Percentiles rank a stretch among this genome's conserved stretches.
These are phyloP conservation scores for Myiopsitta monachus DNA, from an alignment of 2,113 vertebrate genomes.

Conservation along the genomic window DNA sequence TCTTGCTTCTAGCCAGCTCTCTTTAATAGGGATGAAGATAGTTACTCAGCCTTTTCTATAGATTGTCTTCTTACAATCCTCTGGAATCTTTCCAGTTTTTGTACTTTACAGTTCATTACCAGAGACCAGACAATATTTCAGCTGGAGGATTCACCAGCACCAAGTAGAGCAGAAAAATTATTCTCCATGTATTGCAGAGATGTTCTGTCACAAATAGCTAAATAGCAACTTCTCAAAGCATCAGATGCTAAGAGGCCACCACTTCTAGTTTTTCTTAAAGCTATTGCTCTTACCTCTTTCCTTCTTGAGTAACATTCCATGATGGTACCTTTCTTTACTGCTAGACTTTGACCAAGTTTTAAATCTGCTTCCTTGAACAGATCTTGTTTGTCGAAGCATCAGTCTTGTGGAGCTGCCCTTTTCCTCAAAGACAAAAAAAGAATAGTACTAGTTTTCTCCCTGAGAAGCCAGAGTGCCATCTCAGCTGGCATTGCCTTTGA, in stretches of 20 bases:
- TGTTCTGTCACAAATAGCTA: background rate
- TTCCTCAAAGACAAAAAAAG: background rate
- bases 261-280: background rate
- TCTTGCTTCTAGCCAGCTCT: background rate
- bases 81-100: background rate
- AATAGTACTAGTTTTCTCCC: background rate
- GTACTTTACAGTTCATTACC: background rate
- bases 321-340: background rate
- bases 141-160: background rate
- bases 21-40: background rate
- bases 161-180: conserved; percentile 7
- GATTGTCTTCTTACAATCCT: background rate
- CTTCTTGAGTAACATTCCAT: background rate
- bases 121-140: conserved; percentile 1
- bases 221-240: background rate
- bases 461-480: rapidly evolving
- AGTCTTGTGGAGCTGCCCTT: background rate
- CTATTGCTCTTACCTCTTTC: background rate
- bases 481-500: background rate
- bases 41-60: background rate
- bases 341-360: background rate
- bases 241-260: background rate
- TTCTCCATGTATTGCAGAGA: background rate
- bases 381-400: background rate
- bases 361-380: background rate